Evolutionary conservation across 2,113 vertebrate species (phyloP), one percentile per base, ranked within the genome.

Genomic region (Embiotoca jacksoni): DNA sequence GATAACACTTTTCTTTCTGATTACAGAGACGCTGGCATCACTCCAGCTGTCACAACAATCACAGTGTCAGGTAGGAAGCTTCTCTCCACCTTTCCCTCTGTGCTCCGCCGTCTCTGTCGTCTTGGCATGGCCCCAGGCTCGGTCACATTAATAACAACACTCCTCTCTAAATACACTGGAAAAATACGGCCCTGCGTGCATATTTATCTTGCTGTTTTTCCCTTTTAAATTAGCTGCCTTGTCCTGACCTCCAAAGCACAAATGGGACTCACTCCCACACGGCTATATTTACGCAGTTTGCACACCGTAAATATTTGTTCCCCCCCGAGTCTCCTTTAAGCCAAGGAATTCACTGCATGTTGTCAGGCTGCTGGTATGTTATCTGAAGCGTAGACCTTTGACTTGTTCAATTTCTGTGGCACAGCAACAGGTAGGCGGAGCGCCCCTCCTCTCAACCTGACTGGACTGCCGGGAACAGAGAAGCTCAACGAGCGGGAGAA

Each of bases 401-500:
- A 72, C 11, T 67, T 82, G 11, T 66, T 68, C 7, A 31, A 35
- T 81, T 58, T 77, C 31, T 82, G 49, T 46, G 68, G 56, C 63
- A 46, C 89, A 95, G 93, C 86, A 58, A 7, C 93, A 95, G 98
- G 98, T 33, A 94, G 98, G 83, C 93, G 98, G 55, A 99, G 97
- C 1, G 98, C 98, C 31, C 98, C 98, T 0, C 98, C 98, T 0
- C 93, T 99, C 84, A 99, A 99, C 93, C 94, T 99, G 87, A 99
- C 98, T 0, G 98, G 98, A 53, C 96, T 99, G 50, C 98, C 98
- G 1, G 98, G 98, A 49, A 99, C 98, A 0, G 98, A 99, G 93
- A 99, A 99, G 55, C 96, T 99, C 53, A 97, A 99, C 5, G 97
- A 99, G 83, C 96, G 96, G 62, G 98, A 99, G 92, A 99, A 98